Evolutionary conservation across 1,140 invertebrate genomes (phyloP).

Genomic region (Drosophila teissieri): DNA sequence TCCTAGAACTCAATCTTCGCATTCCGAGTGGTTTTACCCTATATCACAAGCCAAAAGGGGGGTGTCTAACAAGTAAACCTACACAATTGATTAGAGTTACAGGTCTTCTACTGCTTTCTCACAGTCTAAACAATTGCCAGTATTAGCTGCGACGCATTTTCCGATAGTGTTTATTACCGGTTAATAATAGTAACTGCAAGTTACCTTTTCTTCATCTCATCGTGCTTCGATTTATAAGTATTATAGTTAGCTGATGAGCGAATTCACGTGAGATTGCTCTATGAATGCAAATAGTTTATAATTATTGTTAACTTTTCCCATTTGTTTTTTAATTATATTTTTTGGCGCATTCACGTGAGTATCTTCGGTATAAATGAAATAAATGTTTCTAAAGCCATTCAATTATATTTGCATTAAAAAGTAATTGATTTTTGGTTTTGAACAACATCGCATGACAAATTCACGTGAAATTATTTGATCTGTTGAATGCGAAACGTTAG

Average conservation of each 20-base stretch:
- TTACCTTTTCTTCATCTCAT: neutral
- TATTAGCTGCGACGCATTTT: constrained; percentile 15
- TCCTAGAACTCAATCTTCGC: constrained; percentile 11
- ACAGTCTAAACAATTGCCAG: constrained; percentile 1
- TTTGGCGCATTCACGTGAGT: neutral
- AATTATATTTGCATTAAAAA: neutral
- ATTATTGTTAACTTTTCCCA: neutral
- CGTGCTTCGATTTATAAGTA: neutral
- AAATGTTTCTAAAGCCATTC: neutral
- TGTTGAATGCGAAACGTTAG: constrained; percentile 16
- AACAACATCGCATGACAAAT: constrained; percentile 7
- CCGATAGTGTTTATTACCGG: neutral
- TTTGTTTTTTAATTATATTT: neutral
- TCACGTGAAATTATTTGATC: constrained; percentile 11
- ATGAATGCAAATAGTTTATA: neutral
- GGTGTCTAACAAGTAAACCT: neutral
- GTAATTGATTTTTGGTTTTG: neutral
- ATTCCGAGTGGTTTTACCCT: constrained; percentile 5
- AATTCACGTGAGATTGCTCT: neutral
- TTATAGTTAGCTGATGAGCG: neutral
- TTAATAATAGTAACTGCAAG: neutral
- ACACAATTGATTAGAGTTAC: neutral
- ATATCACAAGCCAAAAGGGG: neutral
- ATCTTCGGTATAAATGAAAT: neutral
- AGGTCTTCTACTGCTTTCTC: neutral